Evolutionary conservation across 1,140 invertebrate genomes (phyloP).

Genomic region (Drosophila murphyi): DNA sequence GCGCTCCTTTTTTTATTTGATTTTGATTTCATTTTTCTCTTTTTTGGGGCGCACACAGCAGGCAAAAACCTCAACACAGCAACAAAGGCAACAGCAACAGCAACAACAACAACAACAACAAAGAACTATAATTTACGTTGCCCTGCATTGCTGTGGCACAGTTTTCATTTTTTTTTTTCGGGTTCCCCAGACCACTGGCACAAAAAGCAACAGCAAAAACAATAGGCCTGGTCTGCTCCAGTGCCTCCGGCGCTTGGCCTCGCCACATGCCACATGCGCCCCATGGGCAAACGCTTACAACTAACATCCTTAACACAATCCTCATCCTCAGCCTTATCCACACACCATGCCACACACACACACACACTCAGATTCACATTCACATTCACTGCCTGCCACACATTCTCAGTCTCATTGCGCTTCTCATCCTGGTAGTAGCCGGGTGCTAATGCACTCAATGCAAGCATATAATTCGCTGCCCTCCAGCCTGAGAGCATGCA

Average conservation of each 20-base stretch:
- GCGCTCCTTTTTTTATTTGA: constrained; percentile 74
- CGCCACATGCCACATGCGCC: constrained; percentile 43
- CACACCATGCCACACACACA: background rate
- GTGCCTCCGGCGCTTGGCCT: constrained; percentile 42
- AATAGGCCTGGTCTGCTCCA: constrained; percentile 22
- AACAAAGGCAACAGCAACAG: constrained; percentile 27
- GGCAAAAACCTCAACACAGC: constrained; percentile 23
- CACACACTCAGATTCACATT: background rate
- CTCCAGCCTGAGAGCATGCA: constrained; percentile 65
- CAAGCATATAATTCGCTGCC: constrained; percentile 80
- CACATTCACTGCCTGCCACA: constrained; percentile 6
- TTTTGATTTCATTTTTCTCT: constrained; percentile 66
- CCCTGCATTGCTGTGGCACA: constrained; percentile 56
- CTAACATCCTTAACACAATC: constrained; percentile 63
- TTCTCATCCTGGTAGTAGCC: constrained; percentile 25
- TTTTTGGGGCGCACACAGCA: constrained; percentile 58
- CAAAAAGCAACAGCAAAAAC: constrained; percentile 39
- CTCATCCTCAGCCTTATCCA: constrained; percentile 4
- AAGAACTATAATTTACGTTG: constrained; percentile 66
- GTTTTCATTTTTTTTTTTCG: constrained; percentile 30
- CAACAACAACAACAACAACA: constrained; percentile 20
- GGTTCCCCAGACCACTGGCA: constrained; percentile 9
- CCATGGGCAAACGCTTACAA: constrained; percentile 69
- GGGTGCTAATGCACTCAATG: constrained; percentile 78
- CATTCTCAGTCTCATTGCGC: constrained; percentile 20